These are phyloP conservation scores for Cassiopea andromeda DNA, from an alignment of 30 jellyfish, hydroid and myxozoan species.

Conservation along the genomic window DNA sequence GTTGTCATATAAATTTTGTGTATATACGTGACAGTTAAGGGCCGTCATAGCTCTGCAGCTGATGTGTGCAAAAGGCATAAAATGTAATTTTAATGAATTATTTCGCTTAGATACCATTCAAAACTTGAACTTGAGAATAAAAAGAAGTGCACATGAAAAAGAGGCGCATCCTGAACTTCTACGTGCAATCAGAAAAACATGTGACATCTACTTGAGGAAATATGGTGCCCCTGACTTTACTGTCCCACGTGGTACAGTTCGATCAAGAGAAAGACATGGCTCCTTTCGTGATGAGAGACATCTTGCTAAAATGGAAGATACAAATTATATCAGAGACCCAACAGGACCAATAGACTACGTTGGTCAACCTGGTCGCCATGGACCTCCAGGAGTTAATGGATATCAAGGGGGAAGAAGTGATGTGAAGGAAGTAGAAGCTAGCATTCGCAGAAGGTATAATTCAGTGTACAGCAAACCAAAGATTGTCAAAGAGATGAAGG, in stretches of 20 bases:
- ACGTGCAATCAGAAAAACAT: constrained; percentile 3
- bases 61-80: background rate
- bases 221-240: constrained; percentile 9
- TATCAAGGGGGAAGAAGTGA: background rate
- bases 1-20: too few species aligned
- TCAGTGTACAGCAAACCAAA: background rate
- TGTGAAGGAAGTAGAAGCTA: background rate
- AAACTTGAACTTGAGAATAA: background rate
- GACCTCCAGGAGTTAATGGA: constrained; percentile 4
- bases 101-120: background rate
- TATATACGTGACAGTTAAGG: too few species aligned
- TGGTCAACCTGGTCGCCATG: background rate
- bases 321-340: background rate
- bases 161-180: background rate
- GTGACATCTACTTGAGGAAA: background rate
- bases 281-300: background rate
- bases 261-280: background rate
- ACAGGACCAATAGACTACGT: background rate
- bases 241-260: background rate
- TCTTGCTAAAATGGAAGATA: background rate
- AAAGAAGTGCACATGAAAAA: background rate
- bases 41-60: too few species aligned
- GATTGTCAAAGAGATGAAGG: background rate
- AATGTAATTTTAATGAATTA: background rate
- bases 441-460: background rate